These are phyloP conservation scores for Spea multiplicata DNA, from an alignment of 2,113 vertebrate genomes.

Conservation along the genomic window DNA sequence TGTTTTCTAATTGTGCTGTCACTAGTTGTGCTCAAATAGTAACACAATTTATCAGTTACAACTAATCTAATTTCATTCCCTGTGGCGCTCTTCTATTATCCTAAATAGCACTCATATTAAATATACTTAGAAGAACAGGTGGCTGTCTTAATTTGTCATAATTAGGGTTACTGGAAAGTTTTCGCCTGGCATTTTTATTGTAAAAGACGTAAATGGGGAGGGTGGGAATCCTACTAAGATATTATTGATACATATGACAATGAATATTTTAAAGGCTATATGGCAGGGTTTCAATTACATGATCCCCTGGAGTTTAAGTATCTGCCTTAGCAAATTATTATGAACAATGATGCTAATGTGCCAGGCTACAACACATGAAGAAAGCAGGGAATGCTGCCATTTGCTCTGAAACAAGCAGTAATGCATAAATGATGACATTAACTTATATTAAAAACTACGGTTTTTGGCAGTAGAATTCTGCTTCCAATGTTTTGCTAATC, in stretches of 20 bases:
- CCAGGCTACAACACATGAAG: neutral
- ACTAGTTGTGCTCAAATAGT: neutral
- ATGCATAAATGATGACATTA: neutral
- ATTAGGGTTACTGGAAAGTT: slow-evolving; percentile 13
- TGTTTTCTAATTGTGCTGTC: neutral
- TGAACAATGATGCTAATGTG: slow-evolving; percentile 10
- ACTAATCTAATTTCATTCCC: neutral
- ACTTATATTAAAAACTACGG: neutral
- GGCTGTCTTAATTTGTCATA: slow-evolving; percentile 32
- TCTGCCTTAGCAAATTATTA: slow-evolving; percentile 1
- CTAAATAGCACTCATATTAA: neutral
- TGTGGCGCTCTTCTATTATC: neutral
- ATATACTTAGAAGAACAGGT: slow-evolving; percentile 18
- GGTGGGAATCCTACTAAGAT: neutral
- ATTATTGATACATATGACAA: slow-evolving; percentile 8
- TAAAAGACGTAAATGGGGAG: neutral
- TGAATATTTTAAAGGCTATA: slow-evolving; percentile 1
- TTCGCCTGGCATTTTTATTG: slow-evolving; percentile 3
- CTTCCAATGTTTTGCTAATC: too few species aligned
- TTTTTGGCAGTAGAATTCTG: neutral
- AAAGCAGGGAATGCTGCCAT: neutral
- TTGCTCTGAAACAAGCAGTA: neutral
- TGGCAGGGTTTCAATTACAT: slow-evolving; percentile 1
- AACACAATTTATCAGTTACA: neutral
- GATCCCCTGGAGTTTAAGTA: slow-evolving; percentile 5